Conservation (phyloP, 2,888 invertebrate species). For the Eristalis intricaria region DNA sequence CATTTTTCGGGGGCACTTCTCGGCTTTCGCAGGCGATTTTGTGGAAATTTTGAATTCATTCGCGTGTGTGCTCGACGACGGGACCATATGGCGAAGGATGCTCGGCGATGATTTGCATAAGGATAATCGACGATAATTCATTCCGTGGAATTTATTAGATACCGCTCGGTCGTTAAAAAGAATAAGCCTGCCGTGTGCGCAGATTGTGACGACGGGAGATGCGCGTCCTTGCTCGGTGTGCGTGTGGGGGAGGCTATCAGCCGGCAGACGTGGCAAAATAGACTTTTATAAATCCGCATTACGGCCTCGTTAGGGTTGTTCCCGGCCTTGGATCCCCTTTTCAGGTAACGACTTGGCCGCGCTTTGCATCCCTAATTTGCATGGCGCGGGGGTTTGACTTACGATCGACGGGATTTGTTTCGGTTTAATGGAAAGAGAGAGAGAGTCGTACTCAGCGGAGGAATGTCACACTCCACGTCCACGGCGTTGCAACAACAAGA, state of each 20-base stretch:
- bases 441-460: too few relatives aligned
- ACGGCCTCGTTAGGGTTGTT: slow-evolving; percentile 3
- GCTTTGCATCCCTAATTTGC: too few relatives aligned
- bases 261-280: neutral
- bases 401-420: too few relatives aligned
- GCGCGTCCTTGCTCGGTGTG: too few relatives aligned
- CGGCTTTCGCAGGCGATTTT: slow-evolving; percentile 35
- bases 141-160: slow-evolving; percentile 38
- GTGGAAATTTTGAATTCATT: slow-evolving; percentile 52
- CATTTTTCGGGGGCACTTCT: slow-evolving; percentile 37
- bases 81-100: slow-evolving; percentile 37
- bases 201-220: slow-evolving; percentile 25
- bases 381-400: too few relatives aligned
- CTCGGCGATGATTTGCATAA: slow-evolving; percentile 32
- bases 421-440: too few relatives aligned
- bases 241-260: neutral
- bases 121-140: slow-evolving; percentile 27
- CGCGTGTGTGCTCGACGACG: slow-evolving; percentile 4
- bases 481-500: too few relatives aligned
- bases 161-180: slow-evolving; percentile 21
- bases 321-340: neutral
- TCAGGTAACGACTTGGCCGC: neutral
- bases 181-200: slow-evolving; percentile 25
- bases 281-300: slow-evolving; percentile 15
- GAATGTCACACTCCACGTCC: too few relatives aligned